phyloP scores from a whole-genome alignment of 1,140 invertebrate species.

The Wasmannia auropunctata region DNA sequence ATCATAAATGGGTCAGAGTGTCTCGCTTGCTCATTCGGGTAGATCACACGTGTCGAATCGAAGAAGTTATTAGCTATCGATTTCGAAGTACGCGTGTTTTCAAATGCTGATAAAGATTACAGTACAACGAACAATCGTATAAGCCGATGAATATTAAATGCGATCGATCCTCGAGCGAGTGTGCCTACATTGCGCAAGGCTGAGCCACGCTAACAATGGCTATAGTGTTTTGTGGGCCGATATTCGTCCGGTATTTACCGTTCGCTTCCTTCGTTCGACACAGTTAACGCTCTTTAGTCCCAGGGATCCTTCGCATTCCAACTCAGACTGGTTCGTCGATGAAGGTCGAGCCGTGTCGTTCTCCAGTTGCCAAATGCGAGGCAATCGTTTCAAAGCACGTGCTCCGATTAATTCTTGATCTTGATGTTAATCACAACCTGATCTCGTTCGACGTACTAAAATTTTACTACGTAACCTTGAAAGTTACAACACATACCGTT shows the following conservation, averaged over 20 bases:
- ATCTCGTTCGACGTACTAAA: neutral
- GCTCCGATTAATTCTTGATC: neutral
- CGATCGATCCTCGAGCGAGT: conserved; percentile 2
- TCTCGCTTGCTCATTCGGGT: neutral
- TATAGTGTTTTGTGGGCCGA: neutral
- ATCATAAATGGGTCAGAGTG: neutral
- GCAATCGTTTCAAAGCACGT: neutral
- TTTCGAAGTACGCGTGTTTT: neutral
- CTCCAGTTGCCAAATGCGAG: neutral
- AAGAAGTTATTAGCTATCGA: conserved; percentile 4
- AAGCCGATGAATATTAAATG: conserved; percentile 36
- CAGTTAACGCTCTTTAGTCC: conserved; percentile 12
- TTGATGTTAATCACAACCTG: neutral
- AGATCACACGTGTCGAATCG: neutral
- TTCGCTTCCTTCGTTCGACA: conserved; percentile 1
- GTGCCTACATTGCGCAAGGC: conserved; percentile 1
- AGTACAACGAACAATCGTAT: neutral
- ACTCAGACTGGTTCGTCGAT: conserved; percentile 3
- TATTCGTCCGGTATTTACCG: conserved; percentile 10
- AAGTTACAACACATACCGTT: conserved; percentile 36
- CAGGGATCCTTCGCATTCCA: neutral
- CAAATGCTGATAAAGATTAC: conserved; percentile 24
- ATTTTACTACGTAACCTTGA: conserved; percentile 45
- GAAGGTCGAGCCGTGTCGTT: conserved; percentile 10
- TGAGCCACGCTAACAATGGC: neutral